Base-by-base conservation (phyloP, 2,113 vertebrate species). In the Meleagris gallopavo region DNA sequence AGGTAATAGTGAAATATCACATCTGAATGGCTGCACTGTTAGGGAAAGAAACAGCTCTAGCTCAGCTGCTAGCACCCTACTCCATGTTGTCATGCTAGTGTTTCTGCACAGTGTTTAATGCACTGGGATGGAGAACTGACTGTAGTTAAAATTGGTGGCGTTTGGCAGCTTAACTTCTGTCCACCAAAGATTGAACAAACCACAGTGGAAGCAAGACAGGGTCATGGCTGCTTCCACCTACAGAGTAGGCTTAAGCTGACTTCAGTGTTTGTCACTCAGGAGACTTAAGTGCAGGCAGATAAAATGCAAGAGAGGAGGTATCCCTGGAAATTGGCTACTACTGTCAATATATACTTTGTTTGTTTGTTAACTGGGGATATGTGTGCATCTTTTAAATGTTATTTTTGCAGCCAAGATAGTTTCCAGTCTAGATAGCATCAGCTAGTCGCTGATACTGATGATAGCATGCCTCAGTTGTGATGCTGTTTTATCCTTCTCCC, bases 201-300 rank as follows among this genome's bases (percentile, higher is more conserved):
- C 7, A 12, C 48, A 58, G 8, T 27, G 52, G 62, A 82, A 93
- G 43, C 29, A 43, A n/a, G 25, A 48, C 7, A 40, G 38, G 34
- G 5, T 29, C 9, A 45, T 4, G 1, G 20, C 40, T 75, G 30
- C 32, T 57, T 87, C 76, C 85, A 36, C 9, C 72, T 93, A 86
- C 41, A 55, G 64, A 66, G 15, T 60, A 83, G 45, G 13, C 16
- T 75, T 86, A 0, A 74, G 27, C 61, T 40, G 9, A 67, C 11
- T 83, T 77, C 20, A 22, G 50, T 77, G 55, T 40, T 87, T 85
- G 81, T 79, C 70, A 85, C 43, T 20, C 29, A 64, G 21, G 38
- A 84, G 66, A n/a, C 67, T 91, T 79, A 73, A 88, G 82, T 83
- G 58, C 79, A 94, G 34, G 78, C 66, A 52, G 86, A 67, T 79